Conservation (phyloP, 2,888 invertebrate genomes). For the Dryobotodes eremita region DNA sequence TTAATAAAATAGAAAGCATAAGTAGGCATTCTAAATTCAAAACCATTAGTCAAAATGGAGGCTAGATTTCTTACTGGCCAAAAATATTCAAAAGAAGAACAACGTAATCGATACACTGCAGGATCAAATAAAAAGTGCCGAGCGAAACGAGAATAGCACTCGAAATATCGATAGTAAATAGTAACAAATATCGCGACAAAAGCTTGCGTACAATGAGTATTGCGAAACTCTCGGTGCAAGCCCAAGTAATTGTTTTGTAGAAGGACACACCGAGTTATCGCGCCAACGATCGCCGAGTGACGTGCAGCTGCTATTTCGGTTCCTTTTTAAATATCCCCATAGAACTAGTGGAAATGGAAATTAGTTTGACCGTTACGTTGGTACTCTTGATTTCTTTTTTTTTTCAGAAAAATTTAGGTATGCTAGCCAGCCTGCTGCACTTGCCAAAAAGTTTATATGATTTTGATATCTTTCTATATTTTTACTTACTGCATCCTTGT, state of each 20-base stretch:
- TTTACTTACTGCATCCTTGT: not conserved
- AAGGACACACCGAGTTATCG: constrained; percentile 86
- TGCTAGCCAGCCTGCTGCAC: not conserved
- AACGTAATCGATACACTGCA: constrained; percentile 58
- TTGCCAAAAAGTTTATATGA: not conserved
- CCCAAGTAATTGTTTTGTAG: constrained; percentile 88
- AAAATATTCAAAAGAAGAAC: constrained; percentile 32
- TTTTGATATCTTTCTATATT: not conserved
- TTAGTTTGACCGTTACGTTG: constrained; percentile 58
- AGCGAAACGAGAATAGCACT: constrained; percentile 53
- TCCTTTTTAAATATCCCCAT: constrained; percentile 77
- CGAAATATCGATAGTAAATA: constrained; percentile 74
- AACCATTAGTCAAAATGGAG: not conserved
- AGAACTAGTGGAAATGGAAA: constrained; percentile 74
- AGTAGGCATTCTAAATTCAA: not conserved
- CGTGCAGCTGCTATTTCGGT: constrained; percentile 86
- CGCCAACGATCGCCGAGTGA: constrained; percentile 79
- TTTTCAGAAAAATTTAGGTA: no score
- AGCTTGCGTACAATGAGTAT: constrained; percentile 78
- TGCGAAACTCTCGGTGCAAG: constrained; percentile 84
- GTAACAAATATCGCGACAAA: constrained; percentile 78
- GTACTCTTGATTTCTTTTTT: constrained; percentile 19
- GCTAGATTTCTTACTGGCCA: not conserved
- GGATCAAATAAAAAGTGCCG: constrained; percentile 56
- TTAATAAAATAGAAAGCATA: not conserved